phyloP scores from a whole-genome alignment of 2,888 invertebrate genomes.

The Melinaea menophilus region DNA sequence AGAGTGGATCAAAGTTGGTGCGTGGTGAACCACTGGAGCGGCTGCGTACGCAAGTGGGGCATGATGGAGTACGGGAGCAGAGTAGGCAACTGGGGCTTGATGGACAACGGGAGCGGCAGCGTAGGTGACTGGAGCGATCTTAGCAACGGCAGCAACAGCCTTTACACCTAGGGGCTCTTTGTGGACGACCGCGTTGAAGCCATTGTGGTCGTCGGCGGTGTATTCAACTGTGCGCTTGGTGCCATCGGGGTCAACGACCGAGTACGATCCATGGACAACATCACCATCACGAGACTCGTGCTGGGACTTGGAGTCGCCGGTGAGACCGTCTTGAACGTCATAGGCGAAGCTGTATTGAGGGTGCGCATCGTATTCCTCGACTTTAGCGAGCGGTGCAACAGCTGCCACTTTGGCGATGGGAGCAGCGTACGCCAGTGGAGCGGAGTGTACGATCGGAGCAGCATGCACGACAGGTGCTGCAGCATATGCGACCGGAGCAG shows the following conservation, averaged over 20 bases:
- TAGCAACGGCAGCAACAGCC: constrained; percentile 41
- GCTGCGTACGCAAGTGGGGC: constrained; percentile 38
- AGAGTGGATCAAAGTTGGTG: constrained; percentile 43
- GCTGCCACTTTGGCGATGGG: constrained; percentile 48
- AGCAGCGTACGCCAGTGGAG: constrained; percentile 44
- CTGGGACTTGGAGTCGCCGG: constrained; percentile 65
- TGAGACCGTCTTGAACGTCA: constrained; percentile 59
- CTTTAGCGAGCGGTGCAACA: constrained; percentile 43
- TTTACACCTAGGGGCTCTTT: constrained; percentile 55
- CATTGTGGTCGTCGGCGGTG: constrained; percentile 62
- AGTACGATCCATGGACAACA: constrained; percentile 65
- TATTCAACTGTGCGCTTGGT: constrained; percentile 64
- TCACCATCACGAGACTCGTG: constrained; percentile 62
- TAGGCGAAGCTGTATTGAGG: constrained; percentile 74
- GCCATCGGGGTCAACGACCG: constrained; percentile 63
- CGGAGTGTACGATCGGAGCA: constrained; percentile 39
- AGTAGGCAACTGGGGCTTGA: constrained; percentile 44
- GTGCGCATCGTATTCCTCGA: constrained; percentile 55
- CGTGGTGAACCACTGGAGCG: constrained; percentile 42
- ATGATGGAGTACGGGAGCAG: constrained; percentile 37
- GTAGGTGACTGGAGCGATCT: constrained; percentile 39
- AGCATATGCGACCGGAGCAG: constrained; percentile 49
- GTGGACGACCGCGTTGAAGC: constrained; percentile 66
- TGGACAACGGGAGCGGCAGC: constrained; percentile 40
- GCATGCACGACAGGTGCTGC: constrained; percentile 45